Base-by-base conservation (phyloP, 2,113 vertebrate genomes). In the Podilymbus podiceps region DNA sequence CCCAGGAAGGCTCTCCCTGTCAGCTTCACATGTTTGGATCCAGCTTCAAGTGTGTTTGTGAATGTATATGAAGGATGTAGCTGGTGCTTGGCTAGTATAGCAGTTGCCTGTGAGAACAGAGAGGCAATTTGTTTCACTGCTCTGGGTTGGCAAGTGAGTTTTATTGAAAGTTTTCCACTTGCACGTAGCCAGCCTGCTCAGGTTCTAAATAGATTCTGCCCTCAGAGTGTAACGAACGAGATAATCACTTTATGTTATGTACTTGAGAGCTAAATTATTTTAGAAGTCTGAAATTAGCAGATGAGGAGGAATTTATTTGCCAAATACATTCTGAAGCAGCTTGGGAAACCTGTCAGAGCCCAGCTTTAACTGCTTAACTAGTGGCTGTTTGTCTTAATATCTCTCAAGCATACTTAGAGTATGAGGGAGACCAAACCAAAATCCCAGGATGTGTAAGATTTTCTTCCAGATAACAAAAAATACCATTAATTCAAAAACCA, bases 201-300 rank as follows among this genome's bases (percentile, higher is more conserved):
- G 64, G 22, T 94, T 97, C 90, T 96, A 94, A 96, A 94, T 90
- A 95, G 92, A 84, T 93, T 96, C 96, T 93, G 89, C 88, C 83
- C 90, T 94, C 86, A 96, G 75, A 93, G 72, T 93, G 90, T 84
- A 89, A 93, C 92, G 95, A 95, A 93, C 80, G 73, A 79, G 91
- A 88, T 94, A 97, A 96, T 90, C 79, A 90, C 89, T 92, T 90
- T 94, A 85, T 95, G 93, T 93, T 97, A 93, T 95, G 94, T 95
- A 93, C 85, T 95, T 58, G 68, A 90, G 86, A 95, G 80, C 66
- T 92, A 91, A 97, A 95, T 95, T 93, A 96, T 95, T 93, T 96
- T 96, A 90, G 96, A 94, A 95, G 85, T 94, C 95, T 93, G 91
- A 97, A 95, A 97, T 97, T 96, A 96, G 85, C 93, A 95, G 85